Evolutionary conservation across 2,888 invertebrate genomes (phyloP), one percentile per base, ranked within the genome.

Genomic region (Belgica antarctica): DNA sequence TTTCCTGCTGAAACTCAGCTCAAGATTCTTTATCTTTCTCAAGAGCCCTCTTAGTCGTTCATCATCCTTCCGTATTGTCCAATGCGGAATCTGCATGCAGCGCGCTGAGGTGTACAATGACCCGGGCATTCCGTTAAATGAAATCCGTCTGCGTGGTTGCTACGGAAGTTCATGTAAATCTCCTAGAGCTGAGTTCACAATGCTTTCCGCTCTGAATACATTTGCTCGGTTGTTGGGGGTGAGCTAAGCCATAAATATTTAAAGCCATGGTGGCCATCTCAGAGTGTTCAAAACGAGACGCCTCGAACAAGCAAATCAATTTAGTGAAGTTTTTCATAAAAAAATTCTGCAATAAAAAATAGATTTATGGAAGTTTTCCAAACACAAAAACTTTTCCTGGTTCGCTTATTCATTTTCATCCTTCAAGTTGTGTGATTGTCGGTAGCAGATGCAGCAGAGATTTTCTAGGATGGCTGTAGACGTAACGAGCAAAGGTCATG

Each of bases 361-460:
- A 41, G 41, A 41, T 41, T 41, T 41, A 41, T 41, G 41, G 41
- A 41, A 41, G 3, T 41, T 41, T 41, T 41, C 41, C 41, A 41
- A 41, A 34, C 34, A 8, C 7, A 12, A 34, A 34, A 41, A 41
- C 41, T 41, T 15, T 5, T 41, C 15, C 41, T 41, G n/a, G 41
- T 41, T n/a, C n/a, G n/a, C n/a, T n/a, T n/a, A n/a, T n/a, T 41
- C 10, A 5, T 41, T 41, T 41, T 41, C 41, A 10, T 41, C 41
- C 15, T n/a, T n/a, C n/a, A n/a, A n/a, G 34, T 41, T 12, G 2
- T 41, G 41, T 15, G 41, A 41, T 41, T 41, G 41, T 41, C 41
- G 41, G 41, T 41, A 41, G 15, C 41, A 41, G 41, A 41, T 41
- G 41, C 41, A 41, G n/a, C 41, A 15, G 2, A 12, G 10, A 41